Conservation (phyloP, 1,140 invertebrate species). For the Pygmarrhopalites habei region DNA sequence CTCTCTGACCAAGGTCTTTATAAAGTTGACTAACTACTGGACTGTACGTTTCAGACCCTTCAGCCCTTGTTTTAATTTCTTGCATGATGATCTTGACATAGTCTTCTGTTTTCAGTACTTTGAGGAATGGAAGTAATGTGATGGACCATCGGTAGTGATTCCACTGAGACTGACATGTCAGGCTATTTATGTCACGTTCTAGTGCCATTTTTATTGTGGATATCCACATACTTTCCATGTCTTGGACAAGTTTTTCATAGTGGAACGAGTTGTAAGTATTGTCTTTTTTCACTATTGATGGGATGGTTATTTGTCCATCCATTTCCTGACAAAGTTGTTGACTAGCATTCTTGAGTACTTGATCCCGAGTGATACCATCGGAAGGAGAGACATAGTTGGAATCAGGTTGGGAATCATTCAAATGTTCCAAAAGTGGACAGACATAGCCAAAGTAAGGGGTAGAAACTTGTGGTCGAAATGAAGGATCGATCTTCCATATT, state of each 20-base stretch:
- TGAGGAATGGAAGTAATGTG: conserved; percentile 67
- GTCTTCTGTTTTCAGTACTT: conserved; percentile 54
- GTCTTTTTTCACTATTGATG: no score
- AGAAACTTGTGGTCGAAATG: conserved; percentile 53
- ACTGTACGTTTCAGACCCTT: conserved; percentile 72
- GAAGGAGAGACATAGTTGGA: no score
- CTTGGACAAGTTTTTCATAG: no score
- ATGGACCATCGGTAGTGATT: conserved; percentile 45
- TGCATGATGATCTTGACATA: conserved; percentile 56
- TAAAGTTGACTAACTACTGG: conserved; percentile 58
- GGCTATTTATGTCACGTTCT: conserved; percentile 55
- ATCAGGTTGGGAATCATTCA: conserved; percentile 51
- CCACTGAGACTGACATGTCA: conserved; percentile 51
- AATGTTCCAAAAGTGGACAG: conserved; percentile 55
- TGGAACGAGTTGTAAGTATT: no score
- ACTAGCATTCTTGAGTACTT: no score
- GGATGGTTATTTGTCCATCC: no score
- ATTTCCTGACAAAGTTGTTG: no score
- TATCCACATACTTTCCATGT: conserved; percentile 60
- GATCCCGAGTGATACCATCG: no score
- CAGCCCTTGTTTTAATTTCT: conserved; percentile 60
- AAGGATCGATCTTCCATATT: conserved; percentile 50
- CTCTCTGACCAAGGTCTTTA: conserved; percentile 59
- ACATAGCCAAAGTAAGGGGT: conserved; percentile 52
- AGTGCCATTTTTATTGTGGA: conserved; percentile 55